Conservation (phyloP, 1,140 invertebrate species). For the Amyelois transitella region DNA sequence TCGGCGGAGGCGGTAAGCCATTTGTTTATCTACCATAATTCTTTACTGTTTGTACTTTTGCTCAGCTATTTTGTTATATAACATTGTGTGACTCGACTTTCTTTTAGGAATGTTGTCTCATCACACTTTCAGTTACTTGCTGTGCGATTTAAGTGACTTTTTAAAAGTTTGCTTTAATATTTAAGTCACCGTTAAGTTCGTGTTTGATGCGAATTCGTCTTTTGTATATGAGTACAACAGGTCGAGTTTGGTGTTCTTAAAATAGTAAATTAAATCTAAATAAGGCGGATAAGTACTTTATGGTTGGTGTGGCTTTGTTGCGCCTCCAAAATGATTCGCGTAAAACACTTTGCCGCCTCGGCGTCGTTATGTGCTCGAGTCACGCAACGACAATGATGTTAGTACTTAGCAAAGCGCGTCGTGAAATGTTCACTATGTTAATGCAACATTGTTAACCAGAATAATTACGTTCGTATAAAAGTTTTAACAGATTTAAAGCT, state of each 20-base stretch:
- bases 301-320: slow-evolving; percentile 4
- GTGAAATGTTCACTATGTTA: too few species aligned
- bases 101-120: slow-evolving; percentile 1
- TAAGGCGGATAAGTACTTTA: not conserved
- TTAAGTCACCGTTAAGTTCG: not conserved
- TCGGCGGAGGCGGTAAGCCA: slow-evolving; percentile 44
- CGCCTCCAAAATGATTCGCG: slow-evolving; percentile 6
- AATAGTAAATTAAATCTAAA: not conserved
- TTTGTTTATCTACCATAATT: slow-evolving; percentile 26
- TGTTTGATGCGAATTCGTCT: not conserved
- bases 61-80: slow-evolving; percentile 37
- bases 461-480: too few species aligned
- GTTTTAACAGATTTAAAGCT: slow-evolving; percentile 12
- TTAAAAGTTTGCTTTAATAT: not conserved
- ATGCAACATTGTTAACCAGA: too few species aligned
- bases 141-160: slow-evolving; percentile 11
- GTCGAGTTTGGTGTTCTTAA: not conserved
- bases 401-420: not conserved
- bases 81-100: slow-evolving; percentile 18
- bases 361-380: slow-evolving; percentile 6
- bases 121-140: slow-evolving; percentile 5
- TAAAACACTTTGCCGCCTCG: slow-evolving; percentile 17
- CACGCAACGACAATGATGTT: slow-evolving; percentile 9
- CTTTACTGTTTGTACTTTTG: slow-evolving; percentile 17
- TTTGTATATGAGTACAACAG: not conserved